phyloP scores from a whole-genome alignment of 2,113 vertebrate species.

The Pygoscelis antarcticus region DNA sequence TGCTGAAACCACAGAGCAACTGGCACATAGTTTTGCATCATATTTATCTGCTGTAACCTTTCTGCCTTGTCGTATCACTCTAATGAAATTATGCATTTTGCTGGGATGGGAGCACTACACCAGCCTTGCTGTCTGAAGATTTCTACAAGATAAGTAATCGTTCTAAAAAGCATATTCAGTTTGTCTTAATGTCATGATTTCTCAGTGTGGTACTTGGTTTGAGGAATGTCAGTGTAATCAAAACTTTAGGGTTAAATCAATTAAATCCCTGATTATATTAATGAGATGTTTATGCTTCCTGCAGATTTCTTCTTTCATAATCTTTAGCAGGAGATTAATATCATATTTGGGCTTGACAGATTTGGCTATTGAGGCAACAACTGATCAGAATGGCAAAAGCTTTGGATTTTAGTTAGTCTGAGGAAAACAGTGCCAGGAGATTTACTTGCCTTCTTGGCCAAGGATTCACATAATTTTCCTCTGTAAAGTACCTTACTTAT shows the following conservation, averaged over 20 bases:
- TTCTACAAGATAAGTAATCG: neutral
- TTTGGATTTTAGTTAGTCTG: neutral
- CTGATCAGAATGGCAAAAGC: neutral
- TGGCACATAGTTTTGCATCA: neutral
- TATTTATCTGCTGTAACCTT: neutral
- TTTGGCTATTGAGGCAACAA: neutral
- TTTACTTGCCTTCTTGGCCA: neutral
- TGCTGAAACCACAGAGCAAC: neutral
- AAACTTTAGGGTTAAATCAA: neutral
- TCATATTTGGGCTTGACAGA: neutral
- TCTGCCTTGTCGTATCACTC: neutral
- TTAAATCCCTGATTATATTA: neutral
- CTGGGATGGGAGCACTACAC: neutral
- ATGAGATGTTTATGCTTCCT: neutral
- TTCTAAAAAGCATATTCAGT: neutral
- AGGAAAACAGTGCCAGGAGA: neutral
- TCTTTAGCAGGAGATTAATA: neutral
- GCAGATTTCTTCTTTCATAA: neutral
- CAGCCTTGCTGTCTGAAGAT: neutral
- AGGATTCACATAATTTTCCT: neutral
- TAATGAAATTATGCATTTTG: neutral
- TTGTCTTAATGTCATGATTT: neutral
- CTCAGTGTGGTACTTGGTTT: neutral
- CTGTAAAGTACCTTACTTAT: neutral
- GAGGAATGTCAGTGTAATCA: neutral